phyloP scores from a whole-genome alignment of 2,113 vertebrate genomes.

The Oophaga pumilio region DNA sequence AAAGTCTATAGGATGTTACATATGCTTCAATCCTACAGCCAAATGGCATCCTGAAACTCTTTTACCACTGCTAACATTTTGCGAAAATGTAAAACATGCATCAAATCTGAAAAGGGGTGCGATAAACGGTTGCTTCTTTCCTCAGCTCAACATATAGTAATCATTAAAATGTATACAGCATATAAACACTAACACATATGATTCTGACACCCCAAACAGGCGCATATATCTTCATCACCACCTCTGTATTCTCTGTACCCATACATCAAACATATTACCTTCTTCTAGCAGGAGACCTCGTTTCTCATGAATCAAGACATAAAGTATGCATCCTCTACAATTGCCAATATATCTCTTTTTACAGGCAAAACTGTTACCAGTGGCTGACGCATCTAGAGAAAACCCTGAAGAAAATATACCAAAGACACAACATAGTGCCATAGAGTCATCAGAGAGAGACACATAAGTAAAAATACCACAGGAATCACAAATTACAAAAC shows the following conservation, averaged over 20 bases:
- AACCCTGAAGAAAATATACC: slow-evolving; percentile 7
- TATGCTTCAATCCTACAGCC: neutral
- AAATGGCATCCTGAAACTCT: neutral
- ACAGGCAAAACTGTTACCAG: neutral
- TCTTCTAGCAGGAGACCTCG: neutral
- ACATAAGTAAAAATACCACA: too few species aligned
- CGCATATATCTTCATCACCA: slow-evolving; percentile 18
- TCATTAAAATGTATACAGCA: slow-evolving; percentile 23
- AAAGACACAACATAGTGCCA: neutral
- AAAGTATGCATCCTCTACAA: neutral
- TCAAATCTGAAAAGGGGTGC: neutral
- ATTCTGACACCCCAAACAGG: neutral
- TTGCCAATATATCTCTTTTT: slow-evolving; percentile 19
- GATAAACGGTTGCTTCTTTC: neutral
- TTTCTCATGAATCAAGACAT: neutral
- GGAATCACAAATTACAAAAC: too few species aligned
- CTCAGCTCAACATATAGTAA: neutral
- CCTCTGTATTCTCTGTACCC: neutral
- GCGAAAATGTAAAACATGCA: slow-evolving; percentile 6
- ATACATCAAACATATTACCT: slow-evolving; percentile 11
- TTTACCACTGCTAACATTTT: neutral
- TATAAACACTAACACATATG: neutral
- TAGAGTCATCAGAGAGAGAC: too few species aligned
- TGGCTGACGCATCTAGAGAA: neutral
- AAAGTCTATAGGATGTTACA: neutral